Base-by-base conservation (phyloP, 2,797 vertebrate genomes). In the Selene dorsalis region DNA sequence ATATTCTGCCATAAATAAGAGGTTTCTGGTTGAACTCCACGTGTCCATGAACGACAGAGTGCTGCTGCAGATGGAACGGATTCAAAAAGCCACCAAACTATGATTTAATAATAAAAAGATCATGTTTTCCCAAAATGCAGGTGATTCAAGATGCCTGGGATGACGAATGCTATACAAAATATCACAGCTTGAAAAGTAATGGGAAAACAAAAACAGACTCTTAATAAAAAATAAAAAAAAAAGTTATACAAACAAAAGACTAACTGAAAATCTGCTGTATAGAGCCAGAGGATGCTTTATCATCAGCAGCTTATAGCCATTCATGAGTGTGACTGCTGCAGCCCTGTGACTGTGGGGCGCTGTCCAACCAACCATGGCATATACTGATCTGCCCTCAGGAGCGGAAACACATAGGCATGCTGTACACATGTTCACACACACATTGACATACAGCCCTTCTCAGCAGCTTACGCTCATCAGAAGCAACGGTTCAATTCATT, bases 341-440 rank as follows among this genome's bases (percentile, higher is more conserved):
- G 69, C 24, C 22, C 56, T 38, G 53, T 77, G 76, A 88, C 75
- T 61, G 73, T 16, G 79, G 72, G 58, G 8, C 63, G 61, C 30
- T 17, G 59, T 71, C 86, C 82, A 84, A n/a, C 74, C 83, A 61
- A 68, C 82, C 84, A 26, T 84, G 68, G 78, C 60, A 45, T 47
- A 32, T 20, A 69, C 70, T 65, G 66, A 90, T 84, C 69, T 82
- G 82, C 73, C 89, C 80, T 43, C 57, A 14, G 71, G 83, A 68
- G 68, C 4, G 30, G 72, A 75, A 73, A 66, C 8, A 28, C 73
- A 73, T 67, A 48, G 70, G n/a, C 60, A 53, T 24, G 55, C 45
- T 16, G n/a, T 43, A 59, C 73, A 85, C 79, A 83, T 80, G 76
- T 75, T 76, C 56, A 77, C 66, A 32, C 38, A 8, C 61, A 69